Evolutionary conservation across 2,113 vertebrate species (phyloP), one percentile per base, ranked within the genome.

Genomic region (Hippolais icterina): DNA sequence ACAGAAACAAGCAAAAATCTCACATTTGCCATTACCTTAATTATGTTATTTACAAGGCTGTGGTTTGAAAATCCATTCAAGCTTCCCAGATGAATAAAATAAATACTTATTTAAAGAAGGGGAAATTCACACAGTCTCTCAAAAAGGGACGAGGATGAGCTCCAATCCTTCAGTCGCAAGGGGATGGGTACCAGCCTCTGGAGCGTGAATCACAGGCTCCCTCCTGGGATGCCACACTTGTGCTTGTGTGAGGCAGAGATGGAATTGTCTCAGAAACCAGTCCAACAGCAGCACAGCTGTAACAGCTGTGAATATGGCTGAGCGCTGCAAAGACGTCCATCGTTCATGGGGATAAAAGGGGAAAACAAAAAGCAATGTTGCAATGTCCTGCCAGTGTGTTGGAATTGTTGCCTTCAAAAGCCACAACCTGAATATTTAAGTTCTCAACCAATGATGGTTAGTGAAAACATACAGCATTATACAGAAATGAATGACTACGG

Each of bases 1-100:
- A 93, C 65, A 89, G 19, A 91, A 94, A 69, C 37, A 85, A 91
- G 65, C 23, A 81, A 78, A 96, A 89, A 33, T 27, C 89, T n/a
- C 23, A 47, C 39, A 79, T 94, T n/a, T 25, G 10, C 28, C 11
- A 17, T 81, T 53, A 79, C 8, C 19, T 78, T 81, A 69, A 86
- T 71, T 54, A 54, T 6, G 29, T 46, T 84, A 78, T 94, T 75
- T 93, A 82, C 60, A 89, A 75, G 31, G 47, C 24, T 84, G 21
- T 64, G 64, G 75, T 79, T 79, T 76, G 57, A 95, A 96, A 94
- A 76, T 37, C 41, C 39, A 64, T 89, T 71, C 47, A 87, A 60
- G 20, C 49, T 87, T 69, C 35, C 35, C 60, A 76, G 29, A 82
- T 21, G 8, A 65, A 80, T 50, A 79, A 87, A 84, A 87, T 27